Evolutionary conservation across 53 echinoderm and acorn worm genomes (phyloP).

Genomic region (Mesocentrotus franciscanus): DNA sequence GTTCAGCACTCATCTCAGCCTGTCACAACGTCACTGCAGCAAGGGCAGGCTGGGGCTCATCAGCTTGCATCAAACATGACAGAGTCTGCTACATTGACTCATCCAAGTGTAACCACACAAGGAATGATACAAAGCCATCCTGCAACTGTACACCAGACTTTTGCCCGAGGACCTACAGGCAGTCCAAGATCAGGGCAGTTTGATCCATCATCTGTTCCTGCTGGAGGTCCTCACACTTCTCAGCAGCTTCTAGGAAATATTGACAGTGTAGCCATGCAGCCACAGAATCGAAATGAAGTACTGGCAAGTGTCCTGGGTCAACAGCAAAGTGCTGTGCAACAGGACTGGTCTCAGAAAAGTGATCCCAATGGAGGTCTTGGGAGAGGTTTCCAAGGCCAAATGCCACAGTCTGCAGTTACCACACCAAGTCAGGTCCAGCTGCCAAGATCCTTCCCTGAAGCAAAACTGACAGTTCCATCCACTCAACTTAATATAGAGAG

Average conservation of each 20-base stretch:
- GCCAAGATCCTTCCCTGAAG: slow-evolving; percentile 3
- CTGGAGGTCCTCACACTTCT: background rate
- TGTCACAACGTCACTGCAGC: slow-evolving; percentile 24
- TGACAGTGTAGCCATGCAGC: slow-evolving; percentile 25
- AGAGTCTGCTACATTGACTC: slow-evolving; percentile 14
- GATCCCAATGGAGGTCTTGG: background rate
- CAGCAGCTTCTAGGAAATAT: slow-evolving; percentile 3
- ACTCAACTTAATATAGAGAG: background rate
- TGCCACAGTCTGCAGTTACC: background rate
- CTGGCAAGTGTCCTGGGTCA: slow-evolving; percentile 1
- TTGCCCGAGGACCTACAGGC: slow-evolving; percentile 9
- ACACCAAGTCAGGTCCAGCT: background rate
- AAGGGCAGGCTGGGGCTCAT: slow-evolving; percentile 27
- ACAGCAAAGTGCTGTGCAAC: slow-evolving; percentile 1
- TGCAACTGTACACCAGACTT: background rate
- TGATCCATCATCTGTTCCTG: slow-evolving; percentile 9
- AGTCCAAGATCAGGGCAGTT: slow-evolving; percentile 21
- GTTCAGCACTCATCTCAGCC: slow-evolving; percentile 20
- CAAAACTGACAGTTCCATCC: background rate
- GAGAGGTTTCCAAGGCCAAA: slow-evolving; percentile 2
- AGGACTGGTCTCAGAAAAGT: slow-evolving; percentile 49
- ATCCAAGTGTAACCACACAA: slow-evolving; percentile 19
- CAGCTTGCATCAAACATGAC: background rate
- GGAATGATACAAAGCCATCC: slow-evolving; percentile 49
- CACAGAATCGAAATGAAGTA: background rate